Evolutionary conservation across 1,140 invertebrate genomes (phyloP), one percentile per base, ranked within the genome.

Genomic region (Lasaia peninsularis): DNA sequence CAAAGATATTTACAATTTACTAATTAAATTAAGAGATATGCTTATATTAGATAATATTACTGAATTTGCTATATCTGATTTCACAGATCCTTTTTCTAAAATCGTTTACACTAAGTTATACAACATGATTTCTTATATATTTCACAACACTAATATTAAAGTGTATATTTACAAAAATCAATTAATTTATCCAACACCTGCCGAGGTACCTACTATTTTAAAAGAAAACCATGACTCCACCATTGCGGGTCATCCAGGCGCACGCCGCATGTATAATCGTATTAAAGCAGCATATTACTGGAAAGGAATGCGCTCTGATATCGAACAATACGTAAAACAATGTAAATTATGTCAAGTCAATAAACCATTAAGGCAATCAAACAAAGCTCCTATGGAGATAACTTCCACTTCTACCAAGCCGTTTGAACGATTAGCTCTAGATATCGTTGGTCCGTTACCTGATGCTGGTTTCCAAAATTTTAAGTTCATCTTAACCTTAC

Each of bases 321-420:
- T 86, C 0, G 63, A 71, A 56, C 37, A 67, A 3, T 78, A 65
- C 51, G 67, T 78, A 0, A 68, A 68, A 44, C 62, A 58, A 6
- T 85, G 80, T 56, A 37, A 57, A 21, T 57, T 52, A 1, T 80
- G 77, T 58, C 77, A 84, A 63, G 60, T 58, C 12, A 70, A 73
- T 60, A 84, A 80, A 65, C 35, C 66, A 7, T 31, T 60, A 20
- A 16, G 56, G n/a, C 16, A 56, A 31, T 21, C 20, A 7, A 58
- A 58, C 37, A 52, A 28, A 21, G 48, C 34, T 8, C 56, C 48
- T n/a, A 44, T 37, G 32, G 20, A 44, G 4, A 40, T 56, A 12
- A 48, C 35, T 18, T 37, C 53, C 11, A 56, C 32, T 8, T 40
- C 33, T 8, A 21, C 11, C 7, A 24, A n/a, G 1, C 21, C 33